phyloP scores from a whole-genome alignment of 2,888 invertebrate species.

The Tillus elongatus region DNA sequence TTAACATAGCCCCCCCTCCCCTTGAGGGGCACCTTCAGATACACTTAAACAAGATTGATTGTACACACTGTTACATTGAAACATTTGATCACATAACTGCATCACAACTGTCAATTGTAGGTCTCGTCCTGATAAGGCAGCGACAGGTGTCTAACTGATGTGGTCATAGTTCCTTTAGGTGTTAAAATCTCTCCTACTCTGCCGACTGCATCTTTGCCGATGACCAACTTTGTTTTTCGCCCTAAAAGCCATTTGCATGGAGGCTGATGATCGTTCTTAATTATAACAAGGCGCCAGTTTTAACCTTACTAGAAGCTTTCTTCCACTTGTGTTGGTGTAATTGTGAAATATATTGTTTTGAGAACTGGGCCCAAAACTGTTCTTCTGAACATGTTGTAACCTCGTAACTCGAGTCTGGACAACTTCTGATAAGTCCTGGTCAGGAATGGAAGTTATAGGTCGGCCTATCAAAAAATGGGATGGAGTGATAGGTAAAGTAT shows the following conservation, averaged over 20 bases:
- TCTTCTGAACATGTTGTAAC: constrained; percentile 3
- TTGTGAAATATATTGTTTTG: constrained; percentile 2
- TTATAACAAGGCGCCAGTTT: not conserved
- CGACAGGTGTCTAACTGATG: not conserved
- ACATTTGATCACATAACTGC: too few relatives aligned
- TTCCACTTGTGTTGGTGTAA: not conserved
- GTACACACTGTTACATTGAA: too few relatives aligned
- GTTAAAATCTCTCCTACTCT: not conserved
- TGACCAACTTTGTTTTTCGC: not conserved
- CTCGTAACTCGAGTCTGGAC: too few relatives aligned
- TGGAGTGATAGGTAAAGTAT: too few relatives aligned
- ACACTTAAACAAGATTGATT: too few relatives aligned
- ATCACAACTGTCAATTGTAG: too few relatives aligned
- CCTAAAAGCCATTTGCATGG: constrained; percentile 4
- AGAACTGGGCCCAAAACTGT: constrained; percentile 1
- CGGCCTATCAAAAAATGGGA: constrained; percentile 4
- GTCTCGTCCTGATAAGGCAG: constrained; percentile 1
- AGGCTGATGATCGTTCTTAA: not conserved
- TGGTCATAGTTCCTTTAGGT: not conserved
- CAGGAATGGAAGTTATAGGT: constrained; percentile 4
- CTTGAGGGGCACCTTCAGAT: too few relatives aligned
- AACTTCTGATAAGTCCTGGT: too few relatives aligned
- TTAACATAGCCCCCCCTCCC: too few relatives aligned
- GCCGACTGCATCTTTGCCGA: not conserved
- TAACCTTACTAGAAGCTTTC: constrained; percentile 1